Percentiles rank a stretch among this genome's conserved stretches.
Conservation (phyloP, 2,888 invertebrate genomes). For the Drosophila yooni region DNA sequence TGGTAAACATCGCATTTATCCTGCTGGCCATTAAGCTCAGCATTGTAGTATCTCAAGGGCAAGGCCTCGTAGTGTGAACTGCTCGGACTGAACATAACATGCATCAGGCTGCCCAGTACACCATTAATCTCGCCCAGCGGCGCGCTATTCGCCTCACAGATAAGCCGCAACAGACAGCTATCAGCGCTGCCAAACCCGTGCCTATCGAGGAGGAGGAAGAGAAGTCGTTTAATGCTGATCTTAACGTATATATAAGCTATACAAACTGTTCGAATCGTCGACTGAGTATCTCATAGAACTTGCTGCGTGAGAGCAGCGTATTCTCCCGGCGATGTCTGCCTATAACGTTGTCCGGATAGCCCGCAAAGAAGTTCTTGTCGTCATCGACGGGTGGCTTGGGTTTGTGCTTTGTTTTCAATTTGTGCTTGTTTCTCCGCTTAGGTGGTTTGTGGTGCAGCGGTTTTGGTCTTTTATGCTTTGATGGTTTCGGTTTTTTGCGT, state of each 20-base stretch:
- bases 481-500: constrained; percentile 23
- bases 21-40: constrained; percentile 72
- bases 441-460: constrained; percentile 14
- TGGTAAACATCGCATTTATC: constrained; percentile 64
- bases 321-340: constrained; percentile 27
- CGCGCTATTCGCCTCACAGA: constrained; percentile 88
- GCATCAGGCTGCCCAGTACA: constrained; percentile 88
- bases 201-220: constrained; percentile 39
- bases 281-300: constrained; percentile 69
- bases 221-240: neutral
- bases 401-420: constrained; percentile 31
- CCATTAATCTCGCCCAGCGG: constrained; percentile 86
- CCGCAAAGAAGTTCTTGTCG: constrained; percentile 65
- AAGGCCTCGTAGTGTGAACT: constrained; percentile 74
- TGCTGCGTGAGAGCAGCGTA: constrained; percentile 64
- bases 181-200: constrained; percentile 84
- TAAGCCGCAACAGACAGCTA: constrained; percentile 88
- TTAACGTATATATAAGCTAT: neutral
- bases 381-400: constrained; percentile 35
- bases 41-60: constrained; percentile 74
- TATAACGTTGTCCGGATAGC: constrained; percentile 31
- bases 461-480: constrained; percentile 29
- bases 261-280: constrained; percentile 68
- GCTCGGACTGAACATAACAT: constrained; percentile 86
- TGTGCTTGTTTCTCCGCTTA: constrained; percentile 47